Conservation (phyloP, 1,140 invertebrate species). For the Drosophila auraria region DNA sequence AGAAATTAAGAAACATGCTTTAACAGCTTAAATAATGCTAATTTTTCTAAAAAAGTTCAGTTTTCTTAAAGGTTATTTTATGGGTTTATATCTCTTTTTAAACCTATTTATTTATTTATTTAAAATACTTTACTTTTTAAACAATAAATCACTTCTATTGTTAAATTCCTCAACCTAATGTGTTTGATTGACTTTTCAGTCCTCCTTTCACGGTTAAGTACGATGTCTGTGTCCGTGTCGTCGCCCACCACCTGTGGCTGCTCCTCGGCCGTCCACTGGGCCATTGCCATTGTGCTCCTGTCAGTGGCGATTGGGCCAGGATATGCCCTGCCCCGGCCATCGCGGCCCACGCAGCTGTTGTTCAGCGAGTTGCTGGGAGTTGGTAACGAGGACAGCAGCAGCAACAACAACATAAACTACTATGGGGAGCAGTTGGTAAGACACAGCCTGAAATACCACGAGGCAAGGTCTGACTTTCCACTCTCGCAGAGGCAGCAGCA, state of each 20-base stretch:
- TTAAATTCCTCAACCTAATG: neutral
- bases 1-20: no score
- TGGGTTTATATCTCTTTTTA: no score
- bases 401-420: slow-evolving; percentile 14
- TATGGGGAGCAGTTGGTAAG: slow-evolving; percentile 66
- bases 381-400: slow-evolving; percentile 51
- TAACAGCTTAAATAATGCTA: no score
- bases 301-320: slow-evolving; percentile 60
- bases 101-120: neutral
- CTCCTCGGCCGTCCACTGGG: slow-evolving; percentile 56
- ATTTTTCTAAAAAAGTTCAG: no score
- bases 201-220: slow-evolving; percentile 31
- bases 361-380: slow-evolving; percentile 59
- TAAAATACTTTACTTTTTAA: no score
- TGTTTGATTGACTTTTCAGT: slow-evolving; percentile 20
- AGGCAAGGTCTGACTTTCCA: neutral
- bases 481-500: slow-evolving; percentile 44
- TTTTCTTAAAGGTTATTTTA: no score
- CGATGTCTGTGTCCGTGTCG: slow-evolving; percentile 37
- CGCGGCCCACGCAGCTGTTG: slow-evolving; percentile 56
- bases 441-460: neutral
- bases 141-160: no score
- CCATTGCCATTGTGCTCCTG: slow-evolving; percentile 71
- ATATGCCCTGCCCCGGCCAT: slow-evolving; percentile 56
- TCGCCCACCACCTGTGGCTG: slow-evolving; percentile 41